phyloP scores from a whole-genome alignment of 2,888 invertebrate genomes.

The Capitulum mitella region DNA sequence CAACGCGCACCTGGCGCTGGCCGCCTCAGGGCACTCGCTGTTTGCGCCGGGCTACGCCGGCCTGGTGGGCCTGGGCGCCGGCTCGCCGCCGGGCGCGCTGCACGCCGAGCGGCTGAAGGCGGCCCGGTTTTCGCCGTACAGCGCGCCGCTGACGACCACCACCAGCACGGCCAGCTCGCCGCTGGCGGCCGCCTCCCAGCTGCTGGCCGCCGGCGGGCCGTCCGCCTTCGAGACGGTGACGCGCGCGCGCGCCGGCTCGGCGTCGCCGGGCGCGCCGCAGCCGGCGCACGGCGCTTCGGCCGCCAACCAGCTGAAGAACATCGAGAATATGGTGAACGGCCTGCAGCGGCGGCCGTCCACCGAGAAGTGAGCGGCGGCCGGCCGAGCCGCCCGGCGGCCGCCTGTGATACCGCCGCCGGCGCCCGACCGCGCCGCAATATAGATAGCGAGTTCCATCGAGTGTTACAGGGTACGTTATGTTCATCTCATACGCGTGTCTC shows the following conservation, averaged over 20 bases:
- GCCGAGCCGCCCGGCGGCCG: constrained; percentile 29
- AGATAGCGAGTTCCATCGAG: constrained; percentile 33
- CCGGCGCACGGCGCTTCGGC: constrained; percentile 44
- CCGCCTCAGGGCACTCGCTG: constrained; percentile 57
- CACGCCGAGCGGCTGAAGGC: constrained; percentile 45
- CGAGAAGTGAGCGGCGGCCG: constrained; percentile 36
- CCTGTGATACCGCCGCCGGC: constrained; percentile 27
- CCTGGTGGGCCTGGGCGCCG: constrained; percentile 80
- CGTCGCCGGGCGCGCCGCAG: constrained; percentile 31
- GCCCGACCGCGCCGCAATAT: constrained; percentile 31
- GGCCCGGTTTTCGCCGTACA: constrained; percentile 83
- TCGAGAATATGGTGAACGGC: constrained; percentile 96
- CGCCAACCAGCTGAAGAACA: constrained; percentile 81
- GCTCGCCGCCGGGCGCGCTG: neutral
- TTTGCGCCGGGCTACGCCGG: constrained; percentile 65
- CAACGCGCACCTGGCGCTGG: constrained; percentile 80
- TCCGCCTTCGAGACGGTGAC: constrained; percentile 37
- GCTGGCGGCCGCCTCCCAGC: constrained; percentile 21
- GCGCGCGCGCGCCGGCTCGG: constrained; percentile 33
- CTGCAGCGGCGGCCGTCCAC: constrained; percentile 52
- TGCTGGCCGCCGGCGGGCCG: constrained; percentile 26
- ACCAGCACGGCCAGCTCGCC: constrained; percentile 38
- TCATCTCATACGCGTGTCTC: constrained; percentile 31
- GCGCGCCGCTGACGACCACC: constrained; percentile 56
- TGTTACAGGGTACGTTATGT: constrained; percentile 33